Evolutionary conservation across 2,113 vertebrate genomes (phyloP).

Genomic region (Elgaria multicarinata): DNA sequence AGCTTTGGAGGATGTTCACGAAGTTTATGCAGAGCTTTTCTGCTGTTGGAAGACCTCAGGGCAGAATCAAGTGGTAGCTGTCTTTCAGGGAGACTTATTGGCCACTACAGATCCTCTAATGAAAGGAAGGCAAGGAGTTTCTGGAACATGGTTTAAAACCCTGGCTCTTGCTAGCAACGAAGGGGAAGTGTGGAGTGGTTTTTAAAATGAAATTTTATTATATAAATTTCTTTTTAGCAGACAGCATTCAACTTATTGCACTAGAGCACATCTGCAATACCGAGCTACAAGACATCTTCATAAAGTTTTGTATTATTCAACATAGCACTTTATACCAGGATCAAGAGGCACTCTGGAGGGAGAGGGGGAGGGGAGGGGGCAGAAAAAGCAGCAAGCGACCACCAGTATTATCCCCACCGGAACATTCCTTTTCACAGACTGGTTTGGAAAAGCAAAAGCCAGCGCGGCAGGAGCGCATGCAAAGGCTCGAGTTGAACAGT

Average conservation of each 20-base stretch:
- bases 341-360: constrained; percentile 77
- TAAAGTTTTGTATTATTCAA: constrained; percentile 73
- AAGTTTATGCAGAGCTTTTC: neutral
- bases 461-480: constrained; percentile 46
- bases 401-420: constrained; percentile 46
- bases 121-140: neutral
- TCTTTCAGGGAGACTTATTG: neutral
- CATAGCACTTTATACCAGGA: constrained; percentile 71
- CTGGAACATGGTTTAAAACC: neutral
- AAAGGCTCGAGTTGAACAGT: neutral
- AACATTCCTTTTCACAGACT: constrained; percentile 25
- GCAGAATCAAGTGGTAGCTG: neutral
- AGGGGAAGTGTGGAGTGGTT: constrained; percentile 34
- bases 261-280: constrained; percentile 80
- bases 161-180: constrained; percentile 6
- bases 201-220: constrained; percentile 77
- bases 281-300: constrained; percentile 71
- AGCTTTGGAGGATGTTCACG: neutral
- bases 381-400: constrained; percentile 68
- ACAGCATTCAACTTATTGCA: constrained; percentile 83
- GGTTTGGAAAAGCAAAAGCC: constrained; percentile 32
- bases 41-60: too few relatives aligned
- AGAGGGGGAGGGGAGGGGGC: constrained; percentile 44
- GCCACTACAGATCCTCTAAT: neutral
- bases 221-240: constrained; percentile 84